A percentile compares a stretch with the other conserved stretches of the same genome.
These are phyloP conservation scores for Triplophysa bombifrons DNA, from an alignment of 2,797 vertebrate genomes.

Conservation along the genomic window DNA sequence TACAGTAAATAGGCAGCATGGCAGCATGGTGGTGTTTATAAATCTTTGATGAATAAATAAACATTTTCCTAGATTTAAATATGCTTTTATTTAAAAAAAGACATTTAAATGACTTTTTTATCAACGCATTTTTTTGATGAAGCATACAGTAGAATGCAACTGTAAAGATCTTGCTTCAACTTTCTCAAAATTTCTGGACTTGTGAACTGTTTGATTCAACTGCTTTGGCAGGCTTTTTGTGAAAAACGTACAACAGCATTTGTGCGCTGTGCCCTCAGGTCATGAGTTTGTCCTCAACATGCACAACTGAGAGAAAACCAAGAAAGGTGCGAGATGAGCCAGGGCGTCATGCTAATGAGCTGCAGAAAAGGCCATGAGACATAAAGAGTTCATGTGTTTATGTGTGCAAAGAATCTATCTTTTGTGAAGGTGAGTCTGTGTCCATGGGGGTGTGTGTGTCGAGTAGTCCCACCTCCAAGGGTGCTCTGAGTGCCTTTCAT, in stretches of 20 bases:
- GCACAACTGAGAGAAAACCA: conserved; percentile 32
- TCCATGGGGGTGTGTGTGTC: conserved; percentile 9
- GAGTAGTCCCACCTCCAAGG: conserved; percentile 24
- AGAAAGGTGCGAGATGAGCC: conserved; percentile 19
- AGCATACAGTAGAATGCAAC: too few relatives aligned
- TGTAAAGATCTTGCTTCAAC: neutral
- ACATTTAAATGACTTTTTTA: too few relatives aligned
- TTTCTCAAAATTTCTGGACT: neutral
- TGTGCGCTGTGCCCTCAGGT: conserved; percentile 4
- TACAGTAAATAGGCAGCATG: neutral
- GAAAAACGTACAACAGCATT: conserved; percentile 20
- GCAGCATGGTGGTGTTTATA: neutral
- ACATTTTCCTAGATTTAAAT: neutral
- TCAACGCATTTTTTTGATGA: too few relatives aligned
- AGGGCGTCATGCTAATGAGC: conserved; percentile 50
- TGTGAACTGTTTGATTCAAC: neutral
- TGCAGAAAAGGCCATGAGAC: conserved; percentile 32
- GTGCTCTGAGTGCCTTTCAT: conserved; percentile 43
- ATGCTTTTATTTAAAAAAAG: too few relatives aligned
- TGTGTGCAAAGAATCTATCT: conserved; percentile 14
- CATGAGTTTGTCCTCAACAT: conserved; percentile 49
- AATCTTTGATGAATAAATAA: neutral
- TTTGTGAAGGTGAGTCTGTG: conserved; percentile 46
- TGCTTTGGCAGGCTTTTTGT: neutral
- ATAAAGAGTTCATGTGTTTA: neutral